Evolutionary conservation across 2,888 invertebrate species (phyloP).

Genomic region (Drosophila borborema): DNA sequence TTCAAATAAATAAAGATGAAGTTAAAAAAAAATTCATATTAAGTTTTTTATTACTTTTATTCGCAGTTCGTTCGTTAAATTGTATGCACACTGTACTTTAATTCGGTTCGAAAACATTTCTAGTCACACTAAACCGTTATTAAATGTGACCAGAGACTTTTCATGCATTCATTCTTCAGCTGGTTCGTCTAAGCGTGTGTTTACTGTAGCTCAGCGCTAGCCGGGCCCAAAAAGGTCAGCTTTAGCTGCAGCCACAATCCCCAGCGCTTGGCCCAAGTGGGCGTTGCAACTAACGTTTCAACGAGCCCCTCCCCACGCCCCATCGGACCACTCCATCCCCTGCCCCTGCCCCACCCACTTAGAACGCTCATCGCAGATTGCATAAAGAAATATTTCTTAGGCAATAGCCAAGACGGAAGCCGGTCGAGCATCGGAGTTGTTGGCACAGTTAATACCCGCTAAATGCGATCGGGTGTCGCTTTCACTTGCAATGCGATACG

Average conservation of each 20-base stretch:
- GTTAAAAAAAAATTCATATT: neutral
- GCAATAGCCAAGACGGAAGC: slow-evolving; percentile 43
- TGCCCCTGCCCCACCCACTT: neutral
- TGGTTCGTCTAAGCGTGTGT: neutral
- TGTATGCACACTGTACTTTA: neutral
- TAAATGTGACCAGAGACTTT: too few relatives aligned
- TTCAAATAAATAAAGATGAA: neutral
- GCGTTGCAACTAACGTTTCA: slow-evolving; percentile 69
- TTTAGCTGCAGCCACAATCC: neutral
- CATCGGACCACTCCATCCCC: neutral
- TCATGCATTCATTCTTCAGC: too few relatives aligned
- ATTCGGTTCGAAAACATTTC: neutral
- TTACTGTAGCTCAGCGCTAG: slow-evolving; percentile 16
- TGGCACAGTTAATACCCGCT: slow-evolving; percentile 42
- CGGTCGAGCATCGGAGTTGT: neutral
- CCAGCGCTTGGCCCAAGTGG: slow-evolving; percentile 41
- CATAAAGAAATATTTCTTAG: slow-evolving; percentile 6
- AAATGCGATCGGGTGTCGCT: slow-evolving; percentile 40
- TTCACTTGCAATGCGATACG: slow-evolving; percentile 54
- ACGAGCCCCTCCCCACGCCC: neutral
- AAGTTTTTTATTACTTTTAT: neutral
- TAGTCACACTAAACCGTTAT: neutral
- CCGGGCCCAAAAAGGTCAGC: slow-evolving; percentile 65
- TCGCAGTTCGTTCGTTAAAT: neutral
- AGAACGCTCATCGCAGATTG: slow-evolving; percentile 7